Evolutionary conservation across 2,113 vertebrate species (phyloP).

Genomic region (Pterocles orientalis): DNA sequence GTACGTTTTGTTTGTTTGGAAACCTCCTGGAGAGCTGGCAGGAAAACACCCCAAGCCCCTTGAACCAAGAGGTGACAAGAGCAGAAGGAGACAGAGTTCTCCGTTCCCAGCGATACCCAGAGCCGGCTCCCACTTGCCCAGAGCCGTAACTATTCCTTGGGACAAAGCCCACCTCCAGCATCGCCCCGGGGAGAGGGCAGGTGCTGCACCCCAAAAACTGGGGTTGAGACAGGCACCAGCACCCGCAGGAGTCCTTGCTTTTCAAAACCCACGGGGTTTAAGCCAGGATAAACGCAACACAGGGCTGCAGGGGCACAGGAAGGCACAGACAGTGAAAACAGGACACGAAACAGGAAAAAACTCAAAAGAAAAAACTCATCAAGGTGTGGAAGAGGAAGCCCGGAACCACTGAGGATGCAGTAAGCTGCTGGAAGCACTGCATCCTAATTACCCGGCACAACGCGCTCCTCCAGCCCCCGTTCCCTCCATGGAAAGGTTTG

Average conservation of each 20-base stretch:
- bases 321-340: not conserved
- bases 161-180: not conserved
- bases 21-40: not conserved
- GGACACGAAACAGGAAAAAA: fast-evolving
- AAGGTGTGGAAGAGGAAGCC: not conserved
- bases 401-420: not conserved
- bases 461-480: not conserved
- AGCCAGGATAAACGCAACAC: not conserved
- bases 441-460: not conserved
- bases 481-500: not conserved
- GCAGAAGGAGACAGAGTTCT: fast-evolving
- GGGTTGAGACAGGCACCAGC: not conserved
- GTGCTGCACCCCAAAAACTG: not conserved
- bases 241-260: fast-evolving
- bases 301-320: not conserved
- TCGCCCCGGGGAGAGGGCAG: fast-evolving
- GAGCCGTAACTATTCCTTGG: fast-evolving
- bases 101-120: fast-evolving
- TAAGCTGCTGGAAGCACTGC: constrained; percentile 12
- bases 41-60: not conserved
- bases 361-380: not conserved
- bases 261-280: not conserved
- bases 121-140: not conserved
- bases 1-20: not conserved
- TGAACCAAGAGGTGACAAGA: fast-evolving